Evolutionary conservation across 2,888 invertebrate genomes (phyloP), one percentile per base, ranked within the genome.

Genomic region (Troglohyphantes excavatus): DNA sequence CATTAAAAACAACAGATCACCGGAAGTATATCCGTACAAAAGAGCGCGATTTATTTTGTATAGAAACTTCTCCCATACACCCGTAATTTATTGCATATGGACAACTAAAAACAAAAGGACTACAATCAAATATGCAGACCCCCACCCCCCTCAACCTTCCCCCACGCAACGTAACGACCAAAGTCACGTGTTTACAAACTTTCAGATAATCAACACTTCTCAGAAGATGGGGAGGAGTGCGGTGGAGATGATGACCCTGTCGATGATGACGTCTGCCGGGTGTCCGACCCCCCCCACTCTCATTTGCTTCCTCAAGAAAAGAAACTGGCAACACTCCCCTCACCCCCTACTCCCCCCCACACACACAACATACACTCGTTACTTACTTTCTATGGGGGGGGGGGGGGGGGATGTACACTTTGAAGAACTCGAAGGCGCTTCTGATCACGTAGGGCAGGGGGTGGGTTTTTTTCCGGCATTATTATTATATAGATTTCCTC

Each of bases 171-270:
- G 26, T 13, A 73, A 61, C 82, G 53, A 72, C n/a, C 21, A 33
- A 81, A 61, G 59, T 88, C 75, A 81, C 81, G 81, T 33, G 81
- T 75, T 73, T 33, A 81, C 81, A 75, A 88, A 88, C 88, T 82
- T 88, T 82, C 59, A 68, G 43, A 70, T 88, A 65, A 82, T 76
- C 75, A 70, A 23, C 75, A 76, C 88, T 88, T 82, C n/a, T 39
- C 39, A 11, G 39, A 39, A 39, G 39, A n/a, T n/a, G n/a, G n/a
- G n/a, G 33, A 33, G 33, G 33, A 9, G 9, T 3, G 33, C 33
- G 63, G 76, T 3, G 43, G 19, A 29, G 63, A 83, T 81, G 68
- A 81, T 81, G 46, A 81, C 68, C 65, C 21, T 59, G 13, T 29
- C 81, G 59, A 68, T 88, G 88, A 82, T 82, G 88, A 88, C 68